Percentiles rank a stretch among this genome's conserved stretches.
Conservation (phyloP, 2,113 vertebrate species). For the Puffinus mauretanicus region DNA sequence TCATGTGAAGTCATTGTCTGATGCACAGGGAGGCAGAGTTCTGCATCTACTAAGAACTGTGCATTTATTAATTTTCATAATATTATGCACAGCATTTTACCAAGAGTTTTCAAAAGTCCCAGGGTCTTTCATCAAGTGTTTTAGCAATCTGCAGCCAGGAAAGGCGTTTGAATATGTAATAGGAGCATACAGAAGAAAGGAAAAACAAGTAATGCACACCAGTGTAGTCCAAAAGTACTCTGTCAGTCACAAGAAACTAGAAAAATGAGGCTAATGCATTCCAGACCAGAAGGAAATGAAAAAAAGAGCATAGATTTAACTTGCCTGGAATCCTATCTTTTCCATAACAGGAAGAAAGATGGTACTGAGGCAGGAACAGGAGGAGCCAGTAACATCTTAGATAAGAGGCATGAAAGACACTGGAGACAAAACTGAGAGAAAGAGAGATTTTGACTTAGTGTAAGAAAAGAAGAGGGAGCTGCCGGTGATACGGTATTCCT, state of each 20-base stretch:
- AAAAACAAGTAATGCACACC: not conserved
- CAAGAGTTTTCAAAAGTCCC: not conserved
- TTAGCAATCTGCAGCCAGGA: not conserved
- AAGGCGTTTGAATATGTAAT: not conserved
- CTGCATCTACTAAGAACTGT: not conserved
- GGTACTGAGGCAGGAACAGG: not conserved
- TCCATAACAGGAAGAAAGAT: not conserved
- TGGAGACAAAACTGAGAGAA: not conserved
- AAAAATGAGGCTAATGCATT: not conserved
- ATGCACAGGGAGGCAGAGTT: not conserved
- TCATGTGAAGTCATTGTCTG: not conserved
- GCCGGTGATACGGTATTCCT: not conserved
- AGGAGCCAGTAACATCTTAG: not conserved
- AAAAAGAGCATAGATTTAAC: not conserved
- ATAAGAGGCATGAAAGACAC: not conserved
- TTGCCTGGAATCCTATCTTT: not conserved
- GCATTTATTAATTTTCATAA: not conserved
- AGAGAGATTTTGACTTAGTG: not conserved
- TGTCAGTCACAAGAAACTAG: not conserved
- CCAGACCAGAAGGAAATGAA: not conserved
- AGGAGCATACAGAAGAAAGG: not conserved
- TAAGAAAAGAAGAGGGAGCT: not conserved
- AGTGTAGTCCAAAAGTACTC: not conserved
- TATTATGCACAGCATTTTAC: not conserved
- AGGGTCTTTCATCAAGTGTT: not conserved